Percentiles rank a stretch among this genome's conserved stretches.
Conservation (phyloP, 2,113 vertebrate species). For the Tachysurus vachellii region DNA sequence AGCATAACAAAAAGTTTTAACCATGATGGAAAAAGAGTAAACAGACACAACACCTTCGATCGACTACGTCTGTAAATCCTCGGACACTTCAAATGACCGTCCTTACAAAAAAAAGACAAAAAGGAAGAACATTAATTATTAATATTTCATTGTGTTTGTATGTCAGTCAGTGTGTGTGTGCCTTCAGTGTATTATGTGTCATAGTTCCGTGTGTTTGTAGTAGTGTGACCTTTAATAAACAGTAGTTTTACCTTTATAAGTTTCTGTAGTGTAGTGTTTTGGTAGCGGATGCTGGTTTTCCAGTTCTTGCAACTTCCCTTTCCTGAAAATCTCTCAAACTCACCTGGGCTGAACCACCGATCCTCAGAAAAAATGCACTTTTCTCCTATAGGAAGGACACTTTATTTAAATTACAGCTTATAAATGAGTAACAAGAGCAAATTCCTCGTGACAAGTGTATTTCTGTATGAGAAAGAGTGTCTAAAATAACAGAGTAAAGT, state of each 20-base stretch:
- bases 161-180: neutral
- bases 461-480: neutral
- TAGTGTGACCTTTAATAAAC: neutral
- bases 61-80: neutral
- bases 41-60: neutral
- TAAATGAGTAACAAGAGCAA: neutral
- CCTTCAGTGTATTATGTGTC: neutral
- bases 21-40: neutral
- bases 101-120: neutral
- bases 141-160: neutral
- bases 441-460: neutral
- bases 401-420: neutral
- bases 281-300: constrained; percentile 65
- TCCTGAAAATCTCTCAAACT: constrained; percentile 65
- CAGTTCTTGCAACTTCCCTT: constrained; percentile 61
- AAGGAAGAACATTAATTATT: neutral
- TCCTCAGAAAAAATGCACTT: constrained; percentile 53
- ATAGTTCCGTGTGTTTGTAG: neutral
- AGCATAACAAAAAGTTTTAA: neutral
- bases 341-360: constrained; percentile 59
- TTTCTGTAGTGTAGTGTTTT: constrained; percentile 42
- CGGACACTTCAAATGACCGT: neutral
- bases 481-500: neutral
- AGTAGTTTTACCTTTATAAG: constrained; percentile 35
- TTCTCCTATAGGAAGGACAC: constrained; percentile 56